phyloP scores from a whole-genome alignment of 2,113 vertebrate species.

The Pitta sordida region DNA sequence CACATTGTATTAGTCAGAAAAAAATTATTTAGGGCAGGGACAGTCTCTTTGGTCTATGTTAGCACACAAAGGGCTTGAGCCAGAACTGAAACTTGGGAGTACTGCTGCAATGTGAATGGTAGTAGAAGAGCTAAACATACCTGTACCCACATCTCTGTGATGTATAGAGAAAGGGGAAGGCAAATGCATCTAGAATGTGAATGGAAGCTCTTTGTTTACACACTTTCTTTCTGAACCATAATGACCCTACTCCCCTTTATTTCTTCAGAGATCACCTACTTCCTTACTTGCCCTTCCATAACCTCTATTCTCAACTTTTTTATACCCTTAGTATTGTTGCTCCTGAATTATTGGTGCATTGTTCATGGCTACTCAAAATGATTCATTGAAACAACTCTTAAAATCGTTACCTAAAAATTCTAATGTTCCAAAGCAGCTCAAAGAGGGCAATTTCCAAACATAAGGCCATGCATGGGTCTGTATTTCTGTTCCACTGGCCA shows the following conservation, averaged over 20 bases:
- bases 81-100: not conserved
- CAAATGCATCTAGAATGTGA: not conserved
- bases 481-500: not conserved
- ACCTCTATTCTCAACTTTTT: not conserved
- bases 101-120: not conserved
- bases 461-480: not conserved
- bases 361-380: not conserved
- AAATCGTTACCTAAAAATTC: not conserved
- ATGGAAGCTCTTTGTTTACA: not conserved
- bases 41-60: not conserved
- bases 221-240: not conserved
- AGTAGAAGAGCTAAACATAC: not conserved
- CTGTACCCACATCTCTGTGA: not conserved
- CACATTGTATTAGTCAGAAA: not conserved
- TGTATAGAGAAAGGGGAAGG: not conserved
- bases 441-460: not conserved
- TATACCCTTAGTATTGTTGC: not conserved
- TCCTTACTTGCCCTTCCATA: not conserved
- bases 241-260: not conserved
- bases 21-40: slow-evolving; percentile 40
- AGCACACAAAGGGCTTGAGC: not conserved
- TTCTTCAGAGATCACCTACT: not conserved
- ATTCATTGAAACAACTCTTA: not conserved
- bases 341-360: not conserved
- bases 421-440: not conserved